These are phyloP conservation scores for Theristicus caerulescens DNA, from an alignment of 2,113 vertebrate genomes.

Conservation along the genomic window DNA sequence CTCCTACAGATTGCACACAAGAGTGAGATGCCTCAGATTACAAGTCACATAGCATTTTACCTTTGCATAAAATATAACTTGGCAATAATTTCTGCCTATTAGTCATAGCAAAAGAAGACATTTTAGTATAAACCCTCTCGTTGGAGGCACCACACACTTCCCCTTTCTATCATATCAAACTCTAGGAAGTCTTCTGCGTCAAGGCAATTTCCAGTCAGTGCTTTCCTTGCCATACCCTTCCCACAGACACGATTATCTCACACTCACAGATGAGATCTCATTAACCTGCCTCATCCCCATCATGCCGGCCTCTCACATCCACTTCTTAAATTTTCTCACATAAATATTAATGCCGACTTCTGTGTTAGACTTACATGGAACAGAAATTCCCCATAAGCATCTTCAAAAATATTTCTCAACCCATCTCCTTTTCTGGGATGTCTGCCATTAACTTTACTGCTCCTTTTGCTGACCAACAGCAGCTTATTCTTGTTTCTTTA, in stretches of 20 bases:
- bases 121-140: background rate
- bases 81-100: constrained; percentile 1
- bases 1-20: background rate
- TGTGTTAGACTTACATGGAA: background rate
- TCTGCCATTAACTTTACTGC: background rate
- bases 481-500: background rate
- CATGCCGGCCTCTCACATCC: background rate
- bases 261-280: background rate
- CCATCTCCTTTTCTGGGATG: background rate
- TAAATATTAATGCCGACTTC: constrained; percentile 28
- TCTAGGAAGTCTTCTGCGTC: background rate
- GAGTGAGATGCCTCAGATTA: background rate
- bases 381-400: background rate
- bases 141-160: background rate
- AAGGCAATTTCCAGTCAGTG: background rate
- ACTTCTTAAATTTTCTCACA: background rate
- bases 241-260: background rate
- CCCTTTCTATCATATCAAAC: background rate
- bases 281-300: background rate
- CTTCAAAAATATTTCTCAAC: background rate
- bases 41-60: background rate
- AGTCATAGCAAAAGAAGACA: background rate
- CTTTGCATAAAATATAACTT: background rate
- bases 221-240: background rate
- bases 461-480: background rate